These are phyloP conservation scores for Macrosiphum euphorbiae DNA, from an alignment of 2,888 invertebrate species.

Conservation along the genomic window DNA sequence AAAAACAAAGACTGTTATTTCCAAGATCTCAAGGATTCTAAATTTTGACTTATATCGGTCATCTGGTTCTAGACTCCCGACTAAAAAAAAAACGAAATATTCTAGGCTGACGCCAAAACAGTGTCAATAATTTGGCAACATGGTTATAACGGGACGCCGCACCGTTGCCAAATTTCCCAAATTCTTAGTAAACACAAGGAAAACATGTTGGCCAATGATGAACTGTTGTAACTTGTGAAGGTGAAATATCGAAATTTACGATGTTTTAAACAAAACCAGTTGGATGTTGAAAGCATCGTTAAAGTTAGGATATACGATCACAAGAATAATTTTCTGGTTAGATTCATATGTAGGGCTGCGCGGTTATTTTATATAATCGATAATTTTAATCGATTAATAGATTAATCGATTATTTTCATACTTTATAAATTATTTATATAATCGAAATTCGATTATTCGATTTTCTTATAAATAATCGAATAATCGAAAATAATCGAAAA, in stretches of 20 bases:
- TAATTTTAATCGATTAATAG: too few relatives aligned
- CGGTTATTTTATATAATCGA: too few relatives aligned
- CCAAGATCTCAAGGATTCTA: too few relatives aligned
- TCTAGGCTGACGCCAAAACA: rapidly evolving
- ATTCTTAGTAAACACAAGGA: background rate
- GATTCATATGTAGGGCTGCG: too few relatives aligned
- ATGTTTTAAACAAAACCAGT: background rate
- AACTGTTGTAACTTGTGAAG: background rate
- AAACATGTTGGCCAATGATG: background rate
- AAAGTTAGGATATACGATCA: too few relatives aligned
- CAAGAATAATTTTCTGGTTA: too few relatives aligned
- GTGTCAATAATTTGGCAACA: background rate
- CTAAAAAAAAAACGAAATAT: background rate
- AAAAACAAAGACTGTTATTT: background rate
- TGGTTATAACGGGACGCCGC: background rate
- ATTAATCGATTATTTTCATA: too few relatives aligned
- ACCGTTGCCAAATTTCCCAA: background rate
- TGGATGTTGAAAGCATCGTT: background rate
- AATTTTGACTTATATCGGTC: too few relatives aligned
- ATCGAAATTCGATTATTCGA: too few relatives aligned
- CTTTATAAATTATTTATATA: too few relatives aligned
- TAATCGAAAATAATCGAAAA: too few relatives aligned
- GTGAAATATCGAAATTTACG: background rate
- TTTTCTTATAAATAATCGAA: too few relatives aligned
- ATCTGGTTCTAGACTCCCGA: background rate